phyloP scores from a whole-genome alignment of 2,797 vertebrate species.

The Chelon labrosus region DNA sequence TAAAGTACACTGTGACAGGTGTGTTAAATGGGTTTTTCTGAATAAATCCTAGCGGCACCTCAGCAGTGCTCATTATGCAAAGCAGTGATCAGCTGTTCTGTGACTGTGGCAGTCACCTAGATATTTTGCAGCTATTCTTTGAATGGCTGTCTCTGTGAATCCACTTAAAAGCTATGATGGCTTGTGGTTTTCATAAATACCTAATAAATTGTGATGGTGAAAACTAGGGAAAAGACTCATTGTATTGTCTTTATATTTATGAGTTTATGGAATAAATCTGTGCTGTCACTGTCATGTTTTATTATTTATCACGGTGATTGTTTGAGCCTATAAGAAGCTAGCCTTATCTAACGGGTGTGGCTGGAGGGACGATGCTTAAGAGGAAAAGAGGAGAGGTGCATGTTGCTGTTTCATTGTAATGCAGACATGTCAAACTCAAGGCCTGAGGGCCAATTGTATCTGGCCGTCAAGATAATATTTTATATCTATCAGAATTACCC shows the following conservation, averaged over 20 bases:
- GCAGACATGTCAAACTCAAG: no score
- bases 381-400: background rate
- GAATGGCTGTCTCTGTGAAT: conserved; percentile 34
- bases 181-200: conserved; percentile 26
- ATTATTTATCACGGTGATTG: conserved; percentile 11
- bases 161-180: conserved; percentile 19
- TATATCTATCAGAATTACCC: no score
- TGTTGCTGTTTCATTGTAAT: background rate
- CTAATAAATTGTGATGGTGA: conserved; percentile 22
- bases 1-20: conserved; percentile 30
- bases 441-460: no score
- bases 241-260: no score
- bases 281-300: conserved; percentile 7
- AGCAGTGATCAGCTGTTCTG: conserved; percentile 37
- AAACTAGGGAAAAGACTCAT: background rate
- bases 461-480: no score
- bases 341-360: conserved; percentile 1
- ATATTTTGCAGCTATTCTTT: conserved; percentile 40
- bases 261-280: conserved; percentile 13
- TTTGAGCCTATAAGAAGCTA: conserved; percentile 12
- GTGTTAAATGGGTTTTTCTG: conserved; percentile 27
- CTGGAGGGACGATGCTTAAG: background rate
- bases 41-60: conserved; percentile 26
- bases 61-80: conserved; percentile 39
- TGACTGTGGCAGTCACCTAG: conserved; percentile 26